Base-by-base conservation (phyloP, 2,113 vertebrate genomes). In the Porphyrio hochstetteri region DNA sequence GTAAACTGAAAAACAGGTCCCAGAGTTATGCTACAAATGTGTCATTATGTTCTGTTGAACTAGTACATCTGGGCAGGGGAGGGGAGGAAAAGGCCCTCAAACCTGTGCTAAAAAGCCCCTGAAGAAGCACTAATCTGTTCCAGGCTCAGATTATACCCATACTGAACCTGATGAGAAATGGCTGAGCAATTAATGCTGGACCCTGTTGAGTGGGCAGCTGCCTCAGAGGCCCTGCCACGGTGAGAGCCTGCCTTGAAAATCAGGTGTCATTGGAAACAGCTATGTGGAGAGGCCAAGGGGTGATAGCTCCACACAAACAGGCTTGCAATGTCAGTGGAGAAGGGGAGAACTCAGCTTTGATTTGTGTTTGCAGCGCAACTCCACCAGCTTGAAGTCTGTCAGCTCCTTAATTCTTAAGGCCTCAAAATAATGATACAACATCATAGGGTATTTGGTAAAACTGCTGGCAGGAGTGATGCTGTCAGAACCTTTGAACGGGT, bases 161-260 rank as follows among this genome's bases (percentile, higher is more conserved):
- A 6, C 17, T 44, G n/a, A 87, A 4, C 28, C 35, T 15, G 21
- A 63, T 2, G 11, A 84, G 72, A n/a, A 28, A 9, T 48, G 69
- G 38, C 11, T 6, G 5, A 79, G 60, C 75, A 80, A 82, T 31
- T 20, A 18, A 6, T 21, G 23, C 28, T 79, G 38, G 40, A 50
- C 14, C 5, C 36, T 16, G 0, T 4, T 19, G 13, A 74, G 20
- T 1, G 4, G 18, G 18, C 3, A 11, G 33, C 48, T 70, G 27
- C 10, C 56, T 36, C 10, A 2, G 25, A 59, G 24, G 17, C 74
- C 31, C 68, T 63, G 19, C 27, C 50, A 2, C 9, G 28, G 12
- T 7, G 8, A 61, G 44, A 76, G 8, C 8, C 35, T 33, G 7
- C 21, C 21, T 29, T 87, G 65, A 48, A 56, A 25, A 46, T 33